Evolutionary conservation across 2,888 invertebrate species (phyloP).

Genomic region (Leptothorax acervorum): DNA sequence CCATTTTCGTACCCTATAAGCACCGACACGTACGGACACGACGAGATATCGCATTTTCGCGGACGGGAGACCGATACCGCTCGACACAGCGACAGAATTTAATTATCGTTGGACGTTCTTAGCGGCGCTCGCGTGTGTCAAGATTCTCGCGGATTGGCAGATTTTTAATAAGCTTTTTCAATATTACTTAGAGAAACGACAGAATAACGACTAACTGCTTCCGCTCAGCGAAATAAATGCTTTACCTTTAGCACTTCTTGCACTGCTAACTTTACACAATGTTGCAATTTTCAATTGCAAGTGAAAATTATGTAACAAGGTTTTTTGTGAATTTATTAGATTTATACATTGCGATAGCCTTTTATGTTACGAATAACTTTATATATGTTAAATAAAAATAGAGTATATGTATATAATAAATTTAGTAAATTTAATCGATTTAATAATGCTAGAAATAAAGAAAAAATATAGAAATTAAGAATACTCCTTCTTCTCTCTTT

Average conservation of each 20-base stretch:
- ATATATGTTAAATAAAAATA: not conserved
- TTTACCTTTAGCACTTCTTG: not conserved
- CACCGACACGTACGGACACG: conserved; percentile 55
- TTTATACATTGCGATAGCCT: not conserved
- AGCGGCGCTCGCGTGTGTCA: not conserved
- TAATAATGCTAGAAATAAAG: not conserved
- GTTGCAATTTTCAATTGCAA: not conserved
- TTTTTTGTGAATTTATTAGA: not conserved
- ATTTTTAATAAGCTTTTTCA: conserved; percentile 30
- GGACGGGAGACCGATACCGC: not conserved
- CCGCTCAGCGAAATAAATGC: not conserved
- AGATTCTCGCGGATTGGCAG: conserved; percentile 21
- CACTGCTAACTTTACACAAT: not conserved
- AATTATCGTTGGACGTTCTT: conserved; percentile 34
- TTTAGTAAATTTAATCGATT: not conserved
- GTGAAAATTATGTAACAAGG: not conserved
- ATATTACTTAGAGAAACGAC: not conserved
- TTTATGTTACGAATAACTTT: not conserved
- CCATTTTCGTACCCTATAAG: conserved; percentile 62
- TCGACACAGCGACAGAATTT: conserved; percentile 28
- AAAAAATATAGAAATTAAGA: not conserved
- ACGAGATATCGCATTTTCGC: conserved; percentile 39
- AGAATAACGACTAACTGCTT: not conserved
- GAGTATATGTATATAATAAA: not conserved
- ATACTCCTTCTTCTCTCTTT: not conserved